phyloP scores from a whole-genome alignment of 2,888 invertebrate genomes.

The Acanthococcus lagerstroemiae region DNA sequence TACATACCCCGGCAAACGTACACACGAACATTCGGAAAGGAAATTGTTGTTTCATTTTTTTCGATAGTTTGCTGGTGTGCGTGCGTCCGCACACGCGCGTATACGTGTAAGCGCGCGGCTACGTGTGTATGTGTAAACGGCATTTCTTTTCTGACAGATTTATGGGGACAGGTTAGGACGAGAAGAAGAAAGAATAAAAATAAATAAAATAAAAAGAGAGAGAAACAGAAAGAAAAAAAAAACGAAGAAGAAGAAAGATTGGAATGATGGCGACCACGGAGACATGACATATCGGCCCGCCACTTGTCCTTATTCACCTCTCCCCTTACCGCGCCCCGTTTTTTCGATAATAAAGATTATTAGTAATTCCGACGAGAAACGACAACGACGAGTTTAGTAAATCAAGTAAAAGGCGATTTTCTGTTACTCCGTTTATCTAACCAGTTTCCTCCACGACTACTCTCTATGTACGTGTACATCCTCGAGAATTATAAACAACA shows the following conservation, averaged over 20 bases:
- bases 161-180: slow-evolving; percentile 23
- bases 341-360: slow-evolving; percentile 4
- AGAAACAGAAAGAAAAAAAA: background rate
- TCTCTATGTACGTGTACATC: background rate
- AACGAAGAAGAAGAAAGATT: slow-evolving; percentile 8
- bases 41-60: slow-evolving; percentile 21
- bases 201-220: slow-evolving; percentile 1
- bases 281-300: slow-evolving; percentile 30
- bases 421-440: background rate
- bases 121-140: slow-evolving; percentile 17
- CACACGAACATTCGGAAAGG: slow-evolving; percentile 11
- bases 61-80: background rate
- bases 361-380: slow-evolving; percentile 1
- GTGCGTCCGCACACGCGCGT: background rate
- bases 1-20: background rate
- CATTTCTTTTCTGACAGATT: slow-evolving; percentile 27
- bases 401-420: slow-evolving; percentile 13
- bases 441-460: slow-evolving; percentile 4
- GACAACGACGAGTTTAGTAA: slow-evolving; percentile 12
- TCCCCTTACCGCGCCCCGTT: background rate
- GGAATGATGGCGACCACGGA: slow-evolving; percentile 27
- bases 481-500: background rate
- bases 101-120: slow-evolving; percentile 1
- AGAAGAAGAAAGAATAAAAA: no score
- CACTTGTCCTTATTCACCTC: slow-evolving; percentile 20